These are phyloP conservation scores for Pelagia noctiluca DNA, from an alignment of 30 jellyfish, hydroid and myxozoan genomes.

Conservation along the genomic window DNA sequence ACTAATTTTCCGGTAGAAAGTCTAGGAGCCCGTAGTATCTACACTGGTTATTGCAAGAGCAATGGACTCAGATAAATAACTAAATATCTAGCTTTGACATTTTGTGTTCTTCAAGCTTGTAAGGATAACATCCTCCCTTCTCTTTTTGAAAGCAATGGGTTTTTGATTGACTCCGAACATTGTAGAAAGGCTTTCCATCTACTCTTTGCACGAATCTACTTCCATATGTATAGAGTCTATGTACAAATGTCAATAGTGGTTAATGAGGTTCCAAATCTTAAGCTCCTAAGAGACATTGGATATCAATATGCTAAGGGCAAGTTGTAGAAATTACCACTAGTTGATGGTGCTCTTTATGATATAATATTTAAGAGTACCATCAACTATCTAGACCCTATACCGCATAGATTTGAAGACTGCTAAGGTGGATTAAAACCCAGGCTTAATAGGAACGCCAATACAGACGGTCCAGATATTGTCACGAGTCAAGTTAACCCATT, in stretches of 20 bases:
- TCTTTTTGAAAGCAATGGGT: background rate
- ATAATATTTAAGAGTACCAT: background rate
- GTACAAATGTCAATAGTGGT: background rate
- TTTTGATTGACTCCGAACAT: background rate
- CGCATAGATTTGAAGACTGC: slow-evolving; percentile 11
- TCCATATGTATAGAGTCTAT: slow-evolving; percentile 32
- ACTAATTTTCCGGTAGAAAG: background rate
- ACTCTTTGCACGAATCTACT: slow-evolving; percentile 31
- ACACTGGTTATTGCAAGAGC: background rate
- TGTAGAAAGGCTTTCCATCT: slow-evolving; percentile 5
- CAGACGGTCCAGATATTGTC: background rate
- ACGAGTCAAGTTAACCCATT: background rate
- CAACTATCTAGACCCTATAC: slow-evolving; percentile 6
- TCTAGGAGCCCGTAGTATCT: slow-evolving; percentile 17
- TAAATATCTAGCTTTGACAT: background rate
- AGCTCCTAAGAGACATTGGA: slow-evolving; percentile 51
- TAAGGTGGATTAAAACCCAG: slow-evolving; percentile 13
- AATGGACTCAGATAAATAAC: slow-evolving; percentile 1
- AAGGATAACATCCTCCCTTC: background rate
- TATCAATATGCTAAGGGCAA: slow-evolving; percentile 37
- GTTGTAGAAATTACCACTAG: slow-evolving; percentile 30
- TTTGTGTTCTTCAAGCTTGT: slow-evolving; percentile 5
- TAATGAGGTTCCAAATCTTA: slow-evolving; percentile 14
- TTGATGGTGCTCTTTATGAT: slow-evolving; percentile 43
- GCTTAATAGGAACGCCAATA: background rate